These are phyloP conservation scores for Chiloscyllium plagiosum DNA, from an alignment of 2,113 vertebrate species.

Conservation along the genomic window DNA sequence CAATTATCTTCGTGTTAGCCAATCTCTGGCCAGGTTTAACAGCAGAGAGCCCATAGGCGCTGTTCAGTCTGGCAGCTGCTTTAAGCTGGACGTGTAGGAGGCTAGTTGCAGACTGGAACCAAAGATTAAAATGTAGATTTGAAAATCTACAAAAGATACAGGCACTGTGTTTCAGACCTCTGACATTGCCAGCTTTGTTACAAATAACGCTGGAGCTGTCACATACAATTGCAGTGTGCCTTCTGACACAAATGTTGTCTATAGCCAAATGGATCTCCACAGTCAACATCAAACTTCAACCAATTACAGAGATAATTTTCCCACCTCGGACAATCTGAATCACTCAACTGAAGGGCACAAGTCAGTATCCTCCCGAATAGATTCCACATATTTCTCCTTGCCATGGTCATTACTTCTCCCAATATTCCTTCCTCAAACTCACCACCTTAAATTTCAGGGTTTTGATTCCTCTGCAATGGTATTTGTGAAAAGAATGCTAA, in stretches of 20 bases:
- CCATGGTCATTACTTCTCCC: not conserved
- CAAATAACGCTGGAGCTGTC: not conserved
- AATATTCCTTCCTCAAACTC: not conserved
- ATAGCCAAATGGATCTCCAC: not conserved
- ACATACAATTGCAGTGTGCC: not conserved
- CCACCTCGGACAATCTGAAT: not conserved
- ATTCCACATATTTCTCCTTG: not conserved
- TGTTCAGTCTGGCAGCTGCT: not conserved
- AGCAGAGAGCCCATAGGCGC: not conserved
- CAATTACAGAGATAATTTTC: not conserved
- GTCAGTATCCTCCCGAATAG: not conserved
- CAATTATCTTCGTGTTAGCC: not conserved
- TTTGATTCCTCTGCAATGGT: not conserved
- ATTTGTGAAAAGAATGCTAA: not conserved
- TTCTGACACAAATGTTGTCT: not conserved
- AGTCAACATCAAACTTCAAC: not conserved
- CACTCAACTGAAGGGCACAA: not conserved
- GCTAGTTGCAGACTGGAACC: not conserved
- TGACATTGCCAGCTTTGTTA: not conserved
- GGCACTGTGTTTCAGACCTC: not conserved
- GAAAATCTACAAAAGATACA: not conserved
- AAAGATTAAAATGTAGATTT: not conserved
- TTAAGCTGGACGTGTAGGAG: not conserved
- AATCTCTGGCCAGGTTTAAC: not conserved
- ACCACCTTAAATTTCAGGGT: not conserved